A percentile compares a stretch with the other conserved stretches of the same genome.
Evolutionary conservation across 1,140 invertebrate species (phyloP).

Genomic region (Halictus rubicundus): DNA sequence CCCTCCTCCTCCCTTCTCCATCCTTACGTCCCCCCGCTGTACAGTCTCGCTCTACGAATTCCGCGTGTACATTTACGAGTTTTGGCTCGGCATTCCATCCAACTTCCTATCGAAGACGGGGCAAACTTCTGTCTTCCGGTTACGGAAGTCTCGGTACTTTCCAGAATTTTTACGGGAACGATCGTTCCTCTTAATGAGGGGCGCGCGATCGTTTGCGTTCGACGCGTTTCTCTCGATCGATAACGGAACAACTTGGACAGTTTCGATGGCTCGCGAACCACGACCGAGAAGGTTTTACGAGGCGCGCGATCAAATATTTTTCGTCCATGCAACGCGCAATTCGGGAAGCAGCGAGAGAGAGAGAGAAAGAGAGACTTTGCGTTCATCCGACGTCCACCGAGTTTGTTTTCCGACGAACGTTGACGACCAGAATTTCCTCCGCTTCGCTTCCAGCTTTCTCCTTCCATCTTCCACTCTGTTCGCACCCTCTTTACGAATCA

Average conservation of each 20-base stretch:
- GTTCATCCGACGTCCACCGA: constrained; percentile 24
- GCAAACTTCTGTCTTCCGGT: constrained; percentile 36
- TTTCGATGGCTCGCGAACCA: too few species aligned
- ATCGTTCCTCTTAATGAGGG: constrained; percentile 27
- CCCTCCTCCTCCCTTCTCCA: too few species aligned
- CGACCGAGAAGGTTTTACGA: too few species aligned
- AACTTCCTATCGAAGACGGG: constrained; percentile 24
- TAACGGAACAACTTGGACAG: neutral
- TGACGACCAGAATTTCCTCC: constrained; percentile 4
- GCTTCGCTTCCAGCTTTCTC: neutral
- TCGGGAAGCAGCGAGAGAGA: neutral
- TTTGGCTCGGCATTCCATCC: constrained; percentile 48
- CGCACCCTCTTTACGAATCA: constrained; percentile 18
- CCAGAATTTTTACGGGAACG: constrained; percentile 26
- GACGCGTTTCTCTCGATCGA: neutral
- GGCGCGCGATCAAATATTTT: neutral
- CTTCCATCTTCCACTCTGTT: neutral
- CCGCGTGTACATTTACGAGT: constrained; percentile 61
- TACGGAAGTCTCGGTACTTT: constrained; percentile 27
- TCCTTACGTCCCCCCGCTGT: neutral
- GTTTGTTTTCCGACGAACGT: constrained; percentile 26
- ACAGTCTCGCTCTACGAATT: constrained; percentile 41
- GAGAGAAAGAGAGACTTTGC: too few species aligned
- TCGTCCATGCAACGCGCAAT: neutral
- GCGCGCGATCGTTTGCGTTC: neutral